Evolutionary conservation across 2,113 vertebrate species (phyloP).

Genomic region (Tupaia tana): DNA sequence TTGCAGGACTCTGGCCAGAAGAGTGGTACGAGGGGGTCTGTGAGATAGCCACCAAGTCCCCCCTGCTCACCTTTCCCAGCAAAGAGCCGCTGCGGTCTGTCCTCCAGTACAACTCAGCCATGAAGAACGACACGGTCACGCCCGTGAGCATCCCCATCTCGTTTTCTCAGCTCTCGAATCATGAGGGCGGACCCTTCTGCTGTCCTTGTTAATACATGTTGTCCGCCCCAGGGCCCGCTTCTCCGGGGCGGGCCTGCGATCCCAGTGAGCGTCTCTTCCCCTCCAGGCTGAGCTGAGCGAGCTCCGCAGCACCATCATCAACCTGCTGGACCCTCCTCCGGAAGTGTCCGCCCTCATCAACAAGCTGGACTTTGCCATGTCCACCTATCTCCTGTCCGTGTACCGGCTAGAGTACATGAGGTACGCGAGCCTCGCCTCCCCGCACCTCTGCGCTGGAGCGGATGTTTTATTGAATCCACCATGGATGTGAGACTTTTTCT

Average conservation of each 20-base stretch:
- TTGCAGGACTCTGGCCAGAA: constrained; percentile 96
- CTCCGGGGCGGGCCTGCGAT: not conserved
- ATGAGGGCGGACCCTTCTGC: not conserved
- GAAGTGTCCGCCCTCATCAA: constrained; percentile 95
- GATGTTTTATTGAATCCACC: not conserved
- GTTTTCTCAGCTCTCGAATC: not conserved
- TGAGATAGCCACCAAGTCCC: constrained; percentile 97
- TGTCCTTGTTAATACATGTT: not conserved
- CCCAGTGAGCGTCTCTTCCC: not conserved
- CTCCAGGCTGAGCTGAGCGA: constrained; percentile 94
- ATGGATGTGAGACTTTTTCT: not conserved
- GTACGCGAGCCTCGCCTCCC: constrained; percentile 75
- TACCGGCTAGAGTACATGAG: constrained; percentile 98
- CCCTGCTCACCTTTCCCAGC: constrained; percentile 96
- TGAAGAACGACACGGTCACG: constrained; percentile 98
- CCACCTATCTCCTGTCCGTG: constrained; percentile 96
- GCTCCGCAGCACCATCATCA: constrained; percentile 94
- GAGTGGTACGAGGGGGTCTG: constrained; percentile 99
- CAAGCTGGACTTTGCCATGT: constrained; percentile 99
- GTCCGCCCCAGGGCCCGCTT: not conserved
- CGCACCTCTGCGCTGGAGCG: not conserved
- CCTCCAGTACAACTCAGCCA: constrained; percentile 97
- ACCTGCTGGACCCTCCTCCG: constrained; percentile 94
- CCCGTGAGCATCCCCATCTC: constrained; percentile 84
- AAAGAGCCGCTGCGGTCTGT: constrained; percentile 97